A percentile compares a stretch with the other conserved stretches of the same genome.
These are phyloP conservation scores for Pipistrellus pipistrellus DNA, from an alignment of 2,797 vertebrate species.

Conservation along the genomic window DNA sequence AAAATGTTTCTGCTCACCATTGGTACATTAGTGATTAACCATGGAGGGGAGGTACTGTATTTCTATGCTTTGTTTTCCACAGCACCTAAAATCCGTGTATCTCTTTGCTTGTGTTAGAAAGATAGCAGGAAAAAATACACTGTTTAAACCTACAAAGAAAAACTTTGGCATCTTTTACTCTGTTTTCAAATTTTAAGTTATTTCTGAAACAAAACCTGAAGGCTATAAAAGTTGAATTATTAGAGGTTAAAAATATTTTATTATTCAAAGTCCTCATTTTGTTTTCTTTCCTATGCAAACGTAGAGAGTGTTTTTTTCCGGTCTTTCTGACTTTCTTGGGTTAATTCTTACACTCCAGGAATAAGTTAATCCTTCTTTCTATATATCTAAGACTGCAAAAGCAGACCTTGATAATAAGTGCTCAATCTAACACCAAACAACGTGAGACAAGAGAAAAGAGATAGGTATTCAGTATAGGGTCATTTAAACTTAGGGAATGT, in stretches of 20 bases:
- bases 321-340: neutral
- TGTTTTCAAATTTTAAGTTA: neutral
- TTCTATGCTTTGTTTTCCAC: neutral
- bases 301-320: neutral
- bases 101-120: neutral
- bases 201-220: slow-evolving; percentile 3
- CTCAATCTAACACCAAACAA: neutral
- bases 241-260: neutral
- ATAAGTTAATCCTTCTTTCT: neutral
- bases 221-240: neutral
- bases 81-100: neutral
- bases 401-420: neutral
- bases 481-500: neutral
- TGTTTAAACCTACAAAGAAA: neutral
- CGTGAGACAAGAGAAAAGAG: neutral
- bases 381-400: neutral
- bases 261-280: neutral
- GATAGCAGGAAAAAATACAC: neutral
- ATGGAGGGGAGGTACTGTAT: neutral
- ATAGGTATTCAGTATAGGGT: neutral
- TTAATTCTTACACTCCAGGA: neutral
- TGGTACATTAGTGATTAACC: neutral
- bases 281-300: neutral
- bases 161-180: too few relatives aligned
- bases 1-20: neutral